phyloP scores from a whole-genome alignment of 2,888 invertebrate species.

The Drosophila aldrichi region DNA sequence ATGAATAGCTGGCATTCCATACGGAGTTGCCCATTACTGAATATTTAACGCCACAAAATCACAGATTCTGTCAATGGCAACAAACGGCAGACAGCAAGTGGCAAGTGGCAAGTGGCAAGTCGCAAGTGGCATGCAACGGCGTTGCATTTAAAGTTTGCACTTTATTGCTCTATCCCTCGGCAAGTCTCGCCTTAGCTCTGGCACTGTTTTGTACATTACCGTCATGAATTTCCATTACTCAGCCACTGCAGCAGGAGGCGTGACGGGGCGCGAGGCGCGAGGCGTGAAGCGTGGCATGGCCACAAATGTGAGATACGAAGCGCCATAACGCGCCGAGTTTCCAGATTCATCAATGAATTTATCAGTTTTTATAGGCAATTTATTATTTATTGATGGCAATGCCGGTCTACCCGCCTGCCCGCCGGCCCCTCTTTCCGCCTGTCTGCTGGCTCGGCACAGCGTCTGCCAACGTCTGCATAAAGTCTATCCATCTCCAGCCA shows the following conservation, averaged over 20 bases:
- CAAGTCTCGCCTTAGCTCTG: neutral
- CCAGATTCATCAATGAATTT: constrained; percentile 76
- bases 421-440: neutral
- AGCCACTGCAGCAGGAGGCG: constrained; percentile 28
- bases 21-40: constrained; percentile 19
- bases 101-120: constrained; percentile 13
- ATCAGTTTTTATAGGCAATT: constrained; percentile 79
- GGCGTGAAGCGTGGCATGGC: neutral
- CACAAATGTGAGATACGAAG: constrained; percentile 46
- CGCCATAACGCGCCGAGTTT: constrained; percentile 35
- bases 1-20: constrained; percentile 39
- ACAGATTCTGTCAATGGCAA: constrained; percentile 43
- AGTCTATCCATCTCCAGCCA: constrained; percentile 38
- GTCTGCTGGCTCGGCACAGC: constrained; percentile 8
- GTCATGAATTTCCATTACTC: constrained; percentile 75
- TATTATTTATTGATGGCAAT: constrained; percentile 75
- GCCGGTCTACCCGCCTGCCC: constrained; percentile 10
- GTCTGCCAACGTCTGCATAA: constrained; percentile 30
- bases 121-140: constrained; percentile 43
- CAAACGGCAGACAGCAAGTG: constrained; percentile 21
- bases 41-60: constrained; percentile 54
- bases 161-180: neutral
- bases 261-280: neutral
- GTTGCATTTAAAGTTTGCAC: constrained; percentile 41
- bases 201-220: constrained; percentile 25